Evolutionary conservation across 2,113 vertebrate genomes (phyloP).

Genomic region (Oriolus oriolus): DNA sequence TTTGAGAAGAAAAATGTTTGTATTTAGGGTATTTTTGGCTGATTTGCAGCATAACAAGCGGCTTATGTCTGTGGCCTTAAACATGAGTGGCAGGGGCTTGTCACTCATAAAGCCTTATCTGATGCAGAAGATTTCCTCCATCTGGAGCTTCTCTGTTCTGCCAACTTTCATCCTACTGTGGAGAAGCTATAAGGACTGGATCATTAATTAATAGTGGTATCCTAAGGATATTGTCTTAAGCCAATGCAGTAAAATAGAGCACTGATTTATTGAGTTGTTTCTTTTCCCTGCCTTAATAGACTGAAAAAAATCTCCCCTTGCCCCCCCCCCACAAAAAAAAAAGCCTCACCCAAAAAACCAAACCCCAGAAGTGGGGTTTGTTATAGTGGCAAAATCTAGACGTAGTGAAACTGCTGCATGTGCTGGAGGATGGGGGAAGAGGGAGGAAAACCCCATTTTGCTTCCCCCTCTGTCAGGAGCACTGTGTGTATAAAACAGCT

Average conservation of each 20-base stretch:
- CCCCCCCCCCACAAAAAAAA: background rate
- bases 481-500: background rate
- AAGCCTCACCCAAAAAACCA: background rate
- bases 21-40: background rate
- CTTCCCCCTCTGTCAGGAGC: background rate
- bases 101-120: background rate
- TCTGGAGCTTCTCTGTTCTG: background rate
- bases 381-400: background rate
- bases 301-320: background rate
- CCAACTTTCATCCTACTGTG: background rate
- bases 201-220: conserved; percentile 3
- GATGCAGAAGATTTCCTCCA: background rate
- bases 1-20: background rate
- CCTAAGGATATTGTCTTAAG: background rate
- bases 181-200: background rate
- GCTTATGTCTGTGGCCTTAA: background rate
- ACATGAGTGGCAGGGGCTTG: background rate
- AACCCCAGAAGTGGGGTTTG: background rate
- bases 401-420: background rate
- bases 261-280: background rate
- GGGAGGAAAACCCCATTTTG: background rate
- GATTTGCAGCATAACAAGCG: background rate
- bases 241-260: background rate
- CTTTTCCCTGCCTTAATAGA: background rate
- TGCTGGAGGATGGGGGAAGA: background rate